Base-by-base conservation (phyloP, 1,140 invertebrate species). In the Anoplophora glabripennis region DNA sequence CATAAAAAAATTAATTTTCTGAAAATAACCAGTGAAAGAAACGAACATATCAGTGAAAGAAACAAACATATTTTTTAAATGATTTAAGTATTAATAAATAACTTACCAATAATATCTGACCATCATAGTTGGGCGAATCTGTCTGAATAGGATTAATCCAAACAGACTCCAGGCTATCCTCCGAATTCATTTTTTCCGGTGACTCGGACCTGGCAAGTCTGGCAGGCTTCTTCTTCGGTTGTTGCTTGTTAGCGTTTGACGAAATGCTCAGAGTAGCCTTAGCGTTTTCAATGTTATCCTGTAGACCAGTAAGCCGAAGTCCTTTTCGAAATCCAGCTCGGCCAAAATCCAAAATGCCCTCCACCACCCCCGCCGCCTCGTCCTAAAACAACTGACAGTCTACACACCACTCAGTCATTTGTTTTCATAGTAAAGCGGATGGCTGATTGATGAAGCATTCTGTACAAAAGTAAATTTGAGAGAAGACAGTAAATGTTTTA, bases 321-420 rank as follows among this genome's bases (percentile, higher is more conserved):
- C 81, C 81, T 63, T 83, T 83, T 65, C 79, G 77, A 12, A 82
- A 66, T 1, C 80, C 79, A n/a, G 81, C 80, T 48, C 80, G 79
- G 18, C 81, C 81, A 57, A 81, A 79, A 70, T 82, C 81, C 14
- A 83, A 68, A 0, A 83, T 75, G 7, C 81, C 81, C 65, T 82
- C 81, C 72, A 83, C 81, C 70, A 82, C 77, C 7, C 81, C 81
- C 1, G 81, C 81, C 1, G 80, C 81, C 69, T 82, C 81, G 54
- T 82, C 80, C 80, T 83, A 46, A 34, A 65, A 61, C 21, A 28
- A 28, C 21, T 28, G 21, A 28, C 21, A 28, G 21, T 28, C n/a
- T 28, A 28, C 21, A 5, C 21, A 3, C 21, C 21, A 5, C 3
- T n/a, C 21, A 28, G 21, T 3, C 5, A 28, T 28, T 28, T 5